These are phyloP conservation scores for Leptonema lineaticorne DNA, from an alignment of 1,140 invertebrate genomes.

Conservation along the genomic window DNA sequence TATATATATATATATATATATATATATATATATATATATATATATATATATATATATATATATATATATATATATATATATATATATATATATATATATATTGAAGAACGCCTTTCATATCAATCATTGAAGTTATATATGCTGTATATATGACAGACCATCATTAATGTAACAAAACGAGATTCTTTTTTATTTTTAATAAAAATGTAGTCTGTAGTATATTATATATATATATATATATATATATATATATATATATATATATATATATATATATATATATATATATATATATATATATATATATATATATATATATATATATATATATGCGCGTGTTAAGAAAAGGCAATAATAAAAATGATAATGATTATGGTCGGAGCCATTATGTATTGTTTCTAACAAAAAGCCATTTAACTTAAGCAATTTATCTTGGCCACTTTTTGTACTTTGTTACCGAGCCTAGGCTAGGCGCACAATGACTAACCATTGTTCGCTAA, in stretches of 20 bases:
- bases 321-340: background rate
- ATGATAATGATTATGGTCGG: constrained; percentile 30
- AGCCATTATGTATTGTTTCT: constrained; percentile 41
- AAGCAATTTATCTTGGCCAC: constrained; percentile 39
- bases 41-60: background rate
- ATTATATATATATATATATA: background rate
- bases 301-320: background rate
- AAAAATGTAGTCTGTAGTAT: too few species aligned
- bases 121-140: constrained; percentile 1
- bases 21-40: background rate
- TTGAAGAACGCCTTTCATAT: background rate
- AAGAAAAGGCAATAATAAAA: constrained; percentile 35
- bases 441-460: constrained; percentile 34
- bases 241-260: background rate
- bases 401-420: constrained; percentile 41
- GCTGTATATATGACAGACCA: background rate
- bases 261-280: background rate
- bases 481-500: constrained; percentile 31
- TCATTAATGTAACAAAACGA: background rate
- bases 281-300: background rate
- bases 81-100: background rate
- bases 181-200: too few species aligned
- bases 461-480: constrained; percentile 27
- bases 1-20: background rate
- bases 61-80: background rate